Evolutionary conservation across 2,888 invertebrate genomes (phyloP).

Genomic region (Lacanobia wlatinum): DNA sequence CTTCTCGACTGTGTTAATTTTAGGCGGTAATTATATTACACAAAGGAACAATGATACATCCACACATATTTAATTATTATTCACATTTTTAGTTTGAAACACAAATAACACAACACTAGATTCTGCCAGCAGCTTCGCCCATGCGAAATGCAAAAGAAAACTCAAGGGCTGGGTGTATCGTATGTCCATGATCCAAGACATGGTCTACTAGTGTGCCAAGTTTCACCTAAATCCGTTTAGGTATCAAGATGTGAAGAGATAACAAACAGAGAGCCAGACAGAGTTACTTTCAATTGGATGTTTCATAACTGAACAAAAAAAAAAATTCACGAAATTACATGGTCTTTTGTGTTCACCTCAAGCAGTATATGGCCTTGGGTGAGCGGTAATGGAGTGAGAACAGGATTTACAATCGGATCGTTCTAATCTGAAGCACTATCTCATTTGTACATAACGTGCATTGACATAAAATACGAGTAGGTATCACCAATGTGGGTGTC

Average conservation of each 20-base stretch:
- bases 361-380: neutral
- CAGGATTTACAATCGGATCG: conserved; percentile 31
- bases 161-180: too few species aligned
- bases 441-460: conserved; percentile 13
- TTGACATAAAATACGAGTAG: neutral
- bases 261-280: too few species aligned
- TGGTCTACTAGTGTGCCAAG: too few species aligned
- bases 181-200: too few species aligned
- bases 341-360: neutral
- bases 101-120: neutral
- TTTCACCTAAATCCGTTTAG: too few species aligned
- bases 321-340: neutral
- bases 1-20: conserved; percentile 60
- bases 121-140: too few species aligned
- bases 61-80: neutral
- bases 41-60: neutral
- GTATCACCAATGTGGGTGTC: neutral
- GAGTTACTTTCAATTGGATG: too few species aligned
- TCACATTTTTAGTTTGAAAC: neutral
- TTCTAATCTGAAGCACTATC: conserved; percentile 7
- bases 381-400: conserved; percentile 2
- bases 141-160: too few species aligned
- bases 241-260: too few species aligned
- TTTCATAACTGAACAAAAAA: neutral
- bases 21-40: conserved; percentile 14